These are phyloP conservation scores for Drosophila mayri DNA, from an alignment of 1,140 invertebrate genomes.

Conservation along the genomic window DNA sequence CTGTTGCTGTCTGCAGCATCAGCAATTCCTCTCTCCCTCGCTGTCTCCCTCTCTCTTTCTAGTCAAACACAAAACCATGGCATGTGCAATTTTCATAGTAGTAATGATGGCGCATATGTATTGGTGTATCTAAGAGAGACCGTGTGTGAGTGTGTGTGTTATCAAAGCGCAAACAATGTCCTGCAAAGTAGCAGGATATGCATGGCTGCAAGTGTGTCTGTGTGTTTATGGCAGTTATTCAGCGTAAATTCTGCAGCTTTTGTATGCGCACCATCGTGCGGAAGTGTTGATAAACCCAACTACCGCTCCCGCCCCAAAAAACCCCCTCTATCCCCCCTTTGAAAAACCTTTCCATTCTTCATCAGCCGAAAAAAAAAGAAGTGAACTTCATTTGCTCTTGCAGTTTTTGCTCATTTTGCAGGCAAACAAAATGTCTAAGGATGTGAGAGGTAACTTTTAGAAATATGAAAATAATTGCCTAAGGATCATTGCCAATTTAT, in stretches of 20 bases:
- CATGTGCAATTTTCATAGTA: conserved; percentile 80
- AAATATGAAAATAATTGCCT: conserved; percentile 6
- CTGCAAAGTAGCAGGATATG: conserved; percentile 80
- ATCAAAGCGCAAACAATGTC: conserved; percentile 81
- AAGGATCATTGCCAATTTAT: conserved; percentile 3
- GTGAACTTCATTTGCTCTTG: conserved; percentile 62
- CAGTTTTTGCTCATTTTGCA: conserved; percentile 42
- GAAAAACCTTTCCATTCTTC: conserved; percentile 6
- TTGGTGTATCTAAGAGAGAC: conserved; percentile 24
- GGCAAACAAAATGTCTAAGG: conserved; percentile 7
- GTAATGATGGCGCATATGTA: conserved; percentile 67
- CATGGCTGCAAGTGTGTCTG: conserved; percentile 40
- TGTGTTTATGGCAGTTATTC: conserved; percentile 59
- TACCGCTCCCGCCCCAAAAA: neutral
- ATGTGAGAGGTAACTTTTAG: neutral
- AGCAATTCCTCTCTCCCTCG: conserved; percentile 16
- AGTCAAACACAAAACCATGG: conserved; percentile 79
- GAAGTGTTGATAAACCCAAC: conserved; percentile 78
- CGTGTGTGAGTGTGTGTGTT: conserved; percentile 48
- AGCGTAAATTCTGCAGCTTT: conserved; percentile 71
- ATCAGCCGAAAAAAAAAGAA: conserved; percentile 45
- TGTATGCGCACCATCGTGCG: conserved; percentile 79
- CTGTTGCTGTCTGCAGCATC: conserved; percentile 49
- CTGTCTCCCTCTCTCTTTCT: conserved; percentile 5
- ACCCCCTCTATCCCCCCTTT: neutral